phyloP scores from a whole-genome alignment of 53 echinoderm and acorn worm genomes.

The Astropecten irregularis region DNA sequence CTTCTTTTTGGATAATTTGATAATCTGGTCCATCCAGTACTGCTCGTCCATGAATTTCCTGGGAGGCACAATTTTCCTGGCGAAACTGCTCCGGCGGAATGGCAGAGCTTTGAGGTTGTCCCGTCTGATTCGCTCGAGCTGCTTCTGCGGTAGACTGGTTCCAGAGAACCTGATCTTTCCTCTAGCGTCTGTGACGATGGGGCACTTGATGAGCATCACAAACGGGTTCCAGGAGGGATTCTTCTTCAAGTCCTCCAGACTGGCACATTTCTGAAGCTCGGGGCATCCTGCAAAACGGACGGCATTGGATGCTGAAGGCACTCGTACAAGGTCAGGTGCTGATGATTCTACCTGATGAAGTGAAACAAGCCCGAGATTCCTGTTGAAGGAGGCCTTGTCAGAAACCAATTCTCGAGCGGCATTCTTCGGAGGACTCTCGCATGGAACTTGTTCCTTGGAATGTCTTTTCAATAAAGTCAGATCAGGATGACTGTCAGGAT shows the following conservation, averaged over 20 bases:
- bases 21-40: constrained; percentile 3
- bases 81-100: constrained; percentile 21
- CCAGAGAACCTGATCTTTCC: constrained; percentile 18
- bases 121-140: not conserved
- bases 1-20: constrained; percentile 14
- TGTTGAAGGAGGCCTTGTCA: too few species aligned
- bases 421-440: too few species aligned
- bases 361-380: too few species aligned
- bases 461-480: too few species aligned
- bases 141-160: constrained; percentile 20
- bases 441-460: too few species aligned
- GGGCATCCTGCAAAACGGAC: not conserved
- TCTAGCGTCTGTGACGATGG: constrained; percentile 10
- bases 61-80: constrained; percentile 36
- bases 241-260: constrained; percentile 7
- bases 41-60: constrained; percentile 47
- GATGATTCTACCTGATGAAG: not conserved
- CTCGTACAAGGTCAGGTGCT: not conserved
- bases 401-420: too few species aligned
- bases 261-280: not conserved
- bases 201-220: constrained; percentile 55
- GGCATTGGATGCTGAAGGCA: constrained; percentile 7
- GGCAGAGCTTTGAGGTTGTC: constrained; percentile 23
- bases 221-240: constrained; percentile 36
- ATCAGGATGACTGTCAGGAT: too few species aligned